Conservation (phyloP, 2,888 invertebrate species). For the Amiota minor region DNA sequence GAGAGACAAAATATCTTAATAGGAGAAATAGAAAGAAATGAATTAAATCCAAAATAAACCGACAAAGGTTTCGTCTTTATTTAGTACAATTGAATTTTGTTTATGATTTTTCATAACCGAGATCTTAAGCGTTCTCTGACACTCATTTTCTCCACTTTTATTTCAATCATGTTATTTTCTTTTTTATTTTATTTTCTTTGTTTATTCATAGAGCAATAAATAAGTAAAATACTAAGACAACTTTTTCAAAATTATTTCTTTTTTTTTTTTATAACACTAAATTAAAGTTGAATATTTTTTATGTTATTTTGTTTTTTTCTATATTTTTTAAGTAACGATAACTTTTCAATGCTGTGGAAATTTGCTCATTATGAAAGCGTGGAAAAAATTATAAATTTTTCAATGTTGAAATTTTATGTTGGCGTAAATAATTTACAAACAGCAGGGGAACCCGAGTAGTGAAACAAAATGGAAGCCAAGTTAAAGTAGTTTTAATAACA, state of each 20-base stretch:
- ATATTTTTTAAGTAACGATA: neutral
- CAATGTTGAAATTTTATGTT: constrained; percentile 34
- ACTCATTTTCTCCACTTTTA: too few species aligned
- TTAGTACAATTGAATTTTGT: neutral
- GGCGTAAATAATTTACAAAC: constrained; percentile 14
- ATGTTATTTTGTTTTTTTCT: constrained; percentile 4
- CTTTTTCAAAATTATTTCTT: neutral
- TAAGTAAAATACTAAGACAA: too few species aligned
- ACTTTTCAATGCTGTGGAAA: constrained; percentile 33
- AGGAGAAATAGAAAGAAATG: too few species aligned
- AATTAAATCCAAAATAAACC: too few species aligned
- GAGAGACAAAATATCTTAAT: neutral
- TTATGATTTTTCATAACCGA: constrained; percentile 17
- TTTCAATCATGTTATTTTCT: too few species aligned
- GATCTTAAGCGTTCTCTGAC: neutral
- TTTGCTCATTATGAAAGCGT: constrained; percentile 28
- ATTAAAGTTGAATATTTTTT: neutral
- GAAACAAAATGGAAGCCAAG: neutral
- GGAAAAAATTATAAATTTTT: constrained; percentile 32
- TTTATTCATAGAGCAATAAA: too few species aligned
- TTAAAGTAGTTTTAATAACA: constrained; percentile 26
- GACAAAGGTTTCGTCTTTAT: too few species aligned
- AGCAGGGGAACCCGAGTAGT: neutral
- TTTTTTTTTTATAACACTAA: neutral
- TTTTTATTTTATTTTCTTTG: too few species aligned